These are phyloP conservation scores for Hirtodrosophila trivittata DNA, from an alignment of 2,888 invertebrate genomes.

Conservation along the genomic window DNA sequence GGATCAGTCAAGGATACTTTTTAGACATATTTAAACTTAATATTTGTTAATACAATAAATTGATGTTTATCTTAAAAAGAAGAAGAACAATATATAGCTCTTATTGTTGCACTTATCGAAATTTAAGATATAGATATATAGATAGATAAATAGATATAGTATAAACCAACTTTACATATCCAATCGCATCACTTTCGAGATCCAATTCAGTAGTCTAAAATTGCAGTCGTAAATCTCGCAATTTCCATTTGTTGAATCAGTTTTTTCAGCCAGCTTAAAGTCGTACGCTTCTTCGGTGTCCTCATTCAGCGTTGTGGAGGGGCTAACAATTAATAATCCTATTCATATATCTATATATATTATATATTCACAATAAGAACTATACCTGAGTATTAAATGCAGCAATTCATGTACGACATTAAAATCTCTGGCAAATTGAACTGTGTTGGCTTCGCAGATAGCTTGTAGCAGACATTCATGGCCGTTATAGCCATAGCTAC, in stretches of 20 bases:
- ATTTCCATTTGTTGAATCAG: not conserved
- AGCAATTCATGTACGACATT: slow-evolving; percentile 73
- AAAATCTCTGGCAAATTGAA: slow-evolving; percentile 65
- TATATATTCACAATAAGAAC: not conserved
- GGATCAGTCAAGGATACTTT: too few relatives aligned
- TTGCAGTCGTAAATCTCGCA: slow-evolving; percentile 67
- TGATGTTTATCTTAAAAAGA: too few relatives aligned
- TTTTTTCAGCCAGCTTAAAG: slow-evolving; percentile 60
- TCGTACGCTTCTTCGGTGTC: slow-evolving; percentile 28
- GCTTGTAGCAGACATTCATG: slow-evolving; percentile 75
- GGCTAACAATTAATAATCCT: slow-evolving; percentile 48
- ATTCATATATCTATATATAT: not conserved
- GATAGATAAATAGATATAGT: too few relatives aligned
- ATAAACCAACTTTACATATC: too few relatives aligned
- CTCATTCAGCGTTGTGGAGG: slow-evolving; percentile 64
- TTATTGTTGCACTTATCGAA: too few relatives aligned
- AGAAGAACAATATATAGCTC: too few relatives aligned
- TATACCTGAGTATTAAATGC: slow-evolving; percentile 75
- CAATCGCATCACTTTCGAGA: slow-evolving; percentile 58
- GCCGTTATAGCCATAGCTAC: slow-evolving; percentile 77
- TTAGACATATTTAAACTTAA: too few relatives aligned
- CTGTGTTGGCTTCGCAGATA: slow-evolving; percentile 73
- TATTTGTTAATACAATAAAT: too few relatives aligned
- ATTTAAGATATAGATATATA: too few relatives aligned
- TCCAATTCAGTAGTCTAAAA: slow-evolving; percentile 61